Conservation (phyloP, 2,888 invertebrate genomes). For the Isoperla grammatica region DNA sequence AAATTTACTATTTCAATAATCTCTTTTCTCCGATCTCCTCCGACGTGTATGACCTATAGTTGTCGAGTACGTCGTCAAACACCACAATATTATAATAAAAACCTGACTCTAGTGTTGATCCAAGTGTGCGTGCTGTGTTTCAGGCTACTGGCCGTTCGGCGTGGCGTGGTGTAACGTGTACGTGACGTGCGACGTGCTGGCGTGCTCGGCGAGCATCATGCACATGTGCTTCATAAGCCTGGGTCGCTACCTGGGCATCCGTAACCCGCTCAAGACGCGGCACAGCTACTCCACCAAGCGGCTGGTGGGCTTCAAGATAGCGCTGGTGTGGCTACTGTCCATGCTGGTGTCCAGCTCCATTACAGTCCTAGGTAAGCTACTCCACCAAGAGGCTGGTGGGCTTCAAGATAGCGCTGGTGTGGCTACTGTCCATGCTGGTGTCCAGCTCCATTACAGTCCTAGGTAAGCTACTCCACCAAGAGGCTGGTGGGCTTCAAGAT, state of each 20-base stretch:
- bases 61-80: no score
- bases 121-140: no score
- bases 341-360: constrained; percentile 83
- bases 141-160: constrained; percentile 91
- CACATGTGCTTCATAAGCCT: constrained; percentile 92
- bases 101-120: no score
- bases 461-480: constrained; percentile 55
- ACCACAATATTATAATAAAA: no score
- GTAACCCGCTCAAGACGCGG: constrained; percentile 80
- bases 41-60: no score
- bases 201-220: constrained; percentile 92
- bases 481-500: constrained; percentile 80
- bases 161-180: constrained; percentile 91
- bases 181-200: constrained; percentile 92
- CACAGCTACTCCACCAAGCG: constrained; percentile 68
- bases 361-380: constrained; percentile 71
- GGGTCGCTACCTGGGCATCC: constrained; percentile 81
- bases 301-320: constrained; percentile 80
- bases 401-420: constrained; percentile 86
- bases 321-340: constrained; percentile 86
- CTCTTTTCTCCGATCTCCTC: no score
- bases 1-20: no score
- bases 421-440: constrained; percentile 85
- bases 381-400: constrained; percentile 68
- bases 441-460: constrained; percentile 80